These are phyloP conservation scores for Cryptoprocta ferox DNA, from an alignment of 2,797 vertebrate species.

Conservation along the genomic window DNA sequence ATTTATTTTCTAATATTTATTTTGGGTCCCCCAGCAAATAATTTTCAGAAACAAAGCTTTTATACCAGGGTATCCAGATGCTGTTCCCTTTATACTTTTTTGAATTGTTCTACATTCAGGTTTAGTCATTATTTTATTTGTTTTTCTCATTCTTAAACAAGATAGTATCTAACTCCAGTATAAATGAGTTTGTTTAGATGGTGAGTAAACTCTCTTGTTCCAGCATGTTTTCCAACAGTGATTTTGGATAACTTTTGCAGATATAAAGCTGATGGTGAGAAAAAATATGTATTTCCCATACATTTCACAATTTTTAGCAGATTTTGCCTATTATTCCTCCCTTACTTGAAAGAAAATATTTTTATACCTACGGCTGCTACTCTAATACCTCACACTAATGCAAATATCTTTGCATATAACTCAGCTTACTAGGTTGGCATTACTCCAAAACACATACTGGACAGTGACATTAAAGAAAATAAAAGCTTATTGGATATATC, in stretches of 20 bases:
- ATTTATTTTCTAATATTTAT: not conserved
- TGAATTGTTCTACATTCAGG: not conserved
- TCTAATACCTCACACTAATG: not conserved
- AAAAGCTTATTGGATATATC: not conserved
- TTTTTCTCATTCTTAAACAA: slow-evolving; percentile 4
- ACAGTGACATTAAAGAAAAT: not conserved
- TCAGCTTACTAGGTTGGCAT: not conserved
- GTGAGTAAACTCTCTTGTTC: not conserved
- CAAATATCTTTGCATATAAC: not conserved
- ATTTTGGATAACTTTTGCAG: not conserved
- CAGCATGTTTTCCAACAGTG: not conserved
- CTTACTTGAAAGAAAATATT: not conserved
- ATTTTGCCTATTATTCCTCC: not conserved
- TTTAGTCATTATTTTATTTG: not conserved
- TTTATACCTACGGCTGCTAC: not conserved
- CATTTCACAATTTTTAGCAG: not conserved
- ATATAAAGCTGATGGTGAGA: not conserved
- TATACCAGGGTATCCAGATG: not conserved
- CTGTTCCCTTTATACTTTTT: not conserved
- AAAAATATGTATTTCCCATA: not conserved
- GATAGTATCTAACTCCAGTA: not conserved
- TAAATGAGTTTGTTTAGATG: not conserved
- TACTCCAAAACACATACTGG: not conserved
- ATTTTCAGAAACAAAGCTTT: slow-evolving; percentile 38
- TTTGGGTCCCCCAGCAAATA: not conserved